Evolutionary conservation across 1,140 invertebrate species (phyloP).

Genomic region (Drosophila navojoa): DNA sequence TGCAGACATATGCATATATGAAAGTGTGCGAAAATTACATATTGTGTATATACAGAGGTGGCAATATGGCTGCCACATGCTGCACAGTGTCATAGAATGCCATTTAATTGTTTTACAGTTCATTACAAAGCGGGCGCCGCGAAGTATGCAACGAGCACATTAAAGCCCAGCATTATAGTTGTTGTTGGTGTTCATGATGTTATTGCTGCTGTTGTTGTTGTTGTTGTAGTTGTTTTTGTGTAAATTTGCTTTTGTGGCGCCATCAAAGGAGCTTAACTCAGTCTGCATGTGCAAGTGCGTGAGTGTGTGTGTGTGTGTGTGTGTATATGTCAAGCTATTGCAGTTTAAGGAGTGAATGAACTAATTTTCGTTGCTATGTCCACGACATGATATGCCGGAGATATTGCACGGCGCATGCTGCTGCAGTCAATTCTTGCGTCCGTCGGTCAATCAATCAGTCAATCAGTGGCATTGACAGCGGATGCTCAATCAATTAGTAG

Average conservation of each 20-base stretch:
- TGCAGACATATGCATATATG: neutral
- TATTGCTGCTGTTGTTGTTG: conserved; percentile 10
- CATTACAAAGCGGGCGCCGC: conserved; percentile 22
- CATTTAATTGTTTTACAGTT: conserved; percentile 40
- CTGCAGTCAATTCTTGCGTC: conserved; percentile 30
- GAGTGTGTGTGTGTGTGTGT: neutral
- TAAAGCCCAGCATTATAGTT: conserved; percentile 14
- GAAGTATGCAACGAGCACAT: conserved; percentile 30
- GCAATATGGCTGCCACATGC: neutral
- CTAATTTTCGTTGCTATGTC: conserved; percentile 1
- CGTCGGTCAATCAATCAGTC: conserved; percentile 35
- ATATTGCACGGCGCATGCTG: neutral
- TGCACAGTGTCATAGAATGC: conserved; percentile 18
- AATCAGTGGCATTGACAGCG: conserved; percentile 46
- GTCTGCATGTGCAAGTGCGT: neutral
- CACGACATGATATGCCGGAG: conserved; percentile 1
- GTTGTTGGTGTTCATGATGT: conserved; percentile 2
- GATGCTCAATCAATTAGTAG: conserved; percentile 66
- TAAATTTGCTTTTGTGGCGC: conserved; percentile 31
- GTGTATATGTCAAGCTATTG: neutral
- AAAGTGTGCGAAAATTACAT: neutral
- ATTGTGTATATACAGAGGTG: neutral
- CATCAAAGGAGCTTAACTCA: conserved; percentile 30
- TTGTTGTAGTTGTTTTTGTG: conserved; percentile 11
- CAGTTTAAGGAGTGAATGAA: conserved; percentile 2